Evolutionary conservation across 35 echinoderm and acorn worm species (phyloP).

Genomic region (Heliocidaris erythrogramma): DNA sequence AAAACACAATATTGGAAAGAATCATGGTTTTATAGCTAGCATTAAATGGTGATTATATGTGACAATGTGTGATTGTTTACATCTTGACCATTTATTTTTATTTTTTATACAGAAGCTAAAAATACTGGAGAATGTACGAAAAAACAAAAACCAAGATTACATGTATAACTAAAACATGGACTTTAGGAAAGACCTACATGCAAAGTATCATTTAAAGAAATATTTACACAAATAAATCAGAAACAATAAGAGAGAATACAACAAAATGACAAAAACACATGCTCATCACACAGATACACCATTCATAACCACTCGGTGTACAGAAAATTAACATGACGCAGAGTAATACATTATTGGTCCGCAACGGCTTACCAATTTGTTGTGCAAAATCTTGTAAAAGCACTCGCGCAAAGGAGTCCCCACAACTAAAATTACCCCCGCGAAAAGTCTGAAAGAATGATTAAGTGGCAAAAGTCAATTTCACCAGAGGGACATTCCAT

Average conservation of each 20-base stretch:
- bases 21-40: background rate
- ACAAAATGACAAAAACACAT: background rate
- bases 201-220: background rate
- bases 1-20: background rate
- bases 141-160: background rate
- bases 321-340: background rate
- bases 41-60: background rate
- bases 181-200: background rate
- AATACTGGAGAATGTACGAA: background rate
- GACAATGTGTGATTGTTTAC: background rate
- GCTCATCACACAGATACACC: background rate
- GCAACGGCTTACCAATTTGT: background rate
- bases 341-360: background rate
- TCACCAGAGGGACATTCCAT: background rate
- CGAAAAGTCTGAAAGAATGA: background rate
- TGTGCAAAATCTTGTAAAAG: slow-evolving; percentile 10
- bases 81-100: background rate
- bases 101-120: background rate
- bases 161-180: background rate
- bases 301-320: background rate
- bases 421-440: background rate
- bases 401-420: background rate
- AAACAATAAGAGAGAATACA: background rate
- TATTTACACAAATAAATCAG: background rate
- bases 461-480: slow-evolving; percentile 17